phyloP scores from a whole-genome alignment of 1,140 invertebrate genomes.

The Ylistrum balloti region DNA sequence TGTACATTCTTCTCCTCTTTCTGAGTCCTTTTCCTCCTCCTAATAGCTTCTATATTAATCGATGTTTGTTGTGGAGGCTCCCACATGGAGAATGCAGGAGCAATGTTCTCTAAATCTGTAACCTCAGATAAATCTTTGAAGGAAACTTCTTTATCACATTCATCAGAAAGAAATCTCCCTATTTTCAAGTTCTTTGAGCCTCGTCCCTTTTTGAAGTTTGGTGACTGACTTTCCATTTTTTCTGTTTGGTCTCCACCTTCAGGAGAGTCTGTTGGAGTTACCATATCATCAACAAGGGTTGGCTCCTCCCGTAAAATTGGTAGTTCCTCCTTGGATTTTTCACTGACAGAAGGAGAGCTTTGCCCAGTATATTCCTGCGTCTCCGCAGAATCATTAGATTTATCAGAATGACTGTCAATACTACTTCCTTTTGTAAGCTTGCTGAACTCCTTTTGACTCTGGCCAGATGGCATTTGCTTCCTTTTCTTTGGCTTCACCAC shows the following conservation, averaged over 20 bases:
- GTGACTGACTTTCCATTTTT: not conserved
- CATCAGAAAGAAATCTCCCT: not conserved
- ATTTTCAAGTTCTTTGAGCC: not conserved
- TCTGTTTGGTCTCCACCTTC: not conserved
- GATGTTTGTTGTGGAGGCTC: not conserved
- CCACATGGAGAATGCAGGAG: not conserved
- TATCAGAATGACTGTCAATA: not conserved
- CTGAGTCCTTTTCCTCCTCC: not conserved
- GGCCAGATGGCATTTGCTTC: not conserved
- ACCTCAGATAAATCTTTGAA: not conserved
- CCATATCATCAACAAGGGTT: not conserved
- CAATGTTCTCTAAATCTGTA: not conserved
- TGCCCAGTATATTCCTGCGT: not conserved
- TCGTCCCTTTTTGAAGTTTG: slow-evolving; percentile 22
- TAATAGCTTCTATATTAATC: not conserved
- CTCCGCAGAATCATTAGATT: not conserved
- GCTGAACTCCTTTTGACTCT: not conserved
- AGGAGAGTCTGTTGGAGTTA: not conserved
- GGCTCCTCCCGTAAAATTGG: not conserved
- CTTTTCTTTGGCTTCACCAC: not conserved
- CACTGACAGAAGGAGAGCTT: not conserved
- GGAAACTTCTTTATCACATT: not conserved
- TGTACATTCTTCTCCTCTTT: not conserved
- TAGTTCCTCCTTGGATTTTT: not conserved
- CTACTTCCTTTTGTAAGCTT: not conserved